These are phyloP conservation scores for Papio anubis DNA, from an alignment of 2,113 vertebrate genomes.

Conservation along the genomic window DNA sequence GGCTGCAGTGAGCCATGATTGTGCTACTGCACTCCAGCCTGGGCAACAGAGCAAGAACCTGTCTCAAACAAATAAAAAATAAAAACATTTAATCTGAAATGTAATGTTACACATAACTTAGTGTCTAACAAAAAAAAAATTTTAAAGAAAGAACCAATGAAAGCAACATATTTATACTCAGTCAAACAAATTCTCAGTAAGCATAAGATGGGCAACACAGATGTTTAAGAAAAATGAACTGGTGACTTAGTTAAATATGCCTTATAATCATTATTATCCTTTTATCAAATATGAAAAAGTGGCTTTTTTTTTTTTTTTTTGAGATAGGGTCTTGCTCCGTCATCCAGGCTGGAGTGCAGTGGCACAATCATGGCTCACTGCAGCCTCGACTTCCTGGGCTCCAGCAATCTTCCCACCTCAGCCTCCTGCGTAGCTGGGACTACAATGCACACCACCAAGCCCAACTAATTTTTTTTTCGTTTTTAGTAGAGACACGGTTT, in stretches of 20 bases:
- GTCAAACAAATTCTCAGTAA: slow-evolving; percentile 2
- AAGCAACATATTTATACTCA: not conserved
- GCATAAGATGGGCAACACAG: not conserved
- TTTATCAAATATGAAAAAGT: not conserved
- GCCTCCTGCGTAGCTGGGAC: too few relatives aligned
- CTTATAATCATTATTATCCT: not conserved
- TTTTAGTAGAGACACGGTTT: too few relatives aligned
- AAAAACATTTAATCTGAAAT: slow-evolving; percentile 19
- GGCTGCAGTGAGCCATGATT: too few relatives aligned
- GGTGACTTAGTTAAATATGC: not conserved
- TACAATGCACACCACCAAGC: too few relatives aligned
- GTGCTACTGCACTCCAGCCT: too few relatives aligned
- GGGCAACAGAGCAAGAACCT: too few relatives aligned
- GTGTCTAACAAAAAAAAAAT: not conserved
- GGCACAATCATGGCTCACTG: too few relatives aligned
- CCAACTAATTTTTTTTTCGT: too few relatives aligned
- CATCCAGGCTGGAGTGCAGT: too few relatives aligned
- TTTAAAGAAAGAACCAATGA: not conserved
- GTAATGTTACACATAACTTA: not conserved
- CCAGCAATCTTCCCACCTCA: too few relatives aligned
- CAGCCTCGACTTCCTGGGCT: too few relatives aligned
- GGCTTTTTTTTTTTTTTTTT: not conserved
- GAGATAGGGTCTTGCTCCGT: too few relatives aligned
- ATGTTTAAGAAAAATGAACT: not conserved
- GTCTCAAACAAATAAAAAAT: not conserved